Conservation (phyloP, 2,797 vertebrate genomes). For the Gambusia yucatana region DNA sequence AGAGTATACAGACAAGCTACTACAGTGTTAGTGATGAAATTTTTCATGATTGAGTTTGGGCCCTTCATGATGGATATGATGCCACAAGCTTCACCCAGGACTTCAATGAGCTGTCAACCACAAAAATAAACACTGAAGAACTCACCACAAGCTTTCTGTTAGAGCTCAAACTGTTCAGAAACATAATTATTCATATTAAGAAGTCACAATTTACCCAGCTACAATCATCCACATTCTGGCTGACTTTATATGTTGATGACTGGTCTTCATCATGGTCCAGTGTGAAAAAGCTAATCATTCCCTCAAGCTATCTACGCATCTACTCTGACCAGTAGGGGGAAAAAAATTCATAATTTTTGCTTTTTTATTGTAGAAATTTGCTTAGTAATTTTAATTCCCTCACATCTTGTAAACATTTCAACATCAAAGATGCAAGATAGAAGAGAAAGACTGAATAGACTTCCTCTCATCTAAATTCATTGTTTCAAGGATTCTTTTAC, state of each 20-base stretch:
- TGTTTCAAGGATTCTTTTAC: slow-evolving; percentile 20
- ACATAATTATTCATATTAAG: neutral
- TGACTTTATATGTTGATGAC: neutral
- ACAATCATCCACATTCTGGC: neutral
- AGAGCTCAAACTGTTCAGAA: neutral
- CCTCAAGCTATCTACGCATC: neutral
- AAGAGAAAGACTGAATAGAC: slow-evolving; percentile 2
- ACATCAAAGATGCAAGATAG: neutral
- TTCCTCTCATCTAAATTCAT: neutral
- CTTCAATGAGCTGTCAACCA: neutral
- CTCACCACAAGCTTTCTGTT: neutral
- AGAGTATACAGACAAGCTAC: neutral
- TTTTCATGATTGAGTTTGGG: neutral
- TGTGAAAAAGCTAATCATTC: neutral
- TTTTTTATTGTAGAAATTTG: slow-evolving; percentile 14
- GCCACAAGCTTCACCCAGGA: neutral
- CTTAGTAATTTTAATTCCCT: slow-evolving; percentile 1
- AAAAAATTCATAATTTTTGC: neutral
- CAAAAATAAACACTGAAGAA: neutral
- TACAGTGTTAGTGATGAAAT: neutral
- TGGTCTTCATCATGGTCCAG: neutral
- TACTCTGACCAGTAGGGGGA: neutral
- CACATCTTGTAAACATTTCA: slow-evolving; percentile 34
- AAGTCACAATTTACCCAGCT: neutral
- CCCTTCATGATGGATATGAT: neutral